phyloP scores from a whole-genome alignment of 2,888 invertebrate genomes.

The Phanerotoma sp. region DNA sequence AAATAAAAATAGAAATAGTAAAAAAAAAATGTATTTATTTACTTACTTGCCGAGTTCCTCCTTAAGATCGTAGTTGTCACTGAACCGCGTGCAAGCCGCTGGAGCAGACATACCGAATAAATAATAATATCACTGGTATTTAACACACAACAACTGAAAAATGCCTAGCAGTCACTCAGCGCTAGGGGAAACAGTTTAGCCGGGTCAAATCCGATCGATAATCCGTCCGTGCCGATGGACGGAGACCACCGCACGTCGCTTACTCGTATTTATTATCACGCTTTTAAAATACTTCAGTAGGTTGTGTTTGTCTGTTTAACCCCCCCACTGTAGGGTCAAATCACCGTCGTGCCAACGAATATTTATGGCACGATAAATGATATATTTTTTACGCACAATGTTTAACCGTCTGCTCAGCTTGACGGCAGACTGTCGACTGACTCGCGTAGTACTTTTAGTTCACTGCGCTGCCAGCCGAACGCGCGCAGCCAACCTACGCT shows the following conservation, averaged over 20 bases:
- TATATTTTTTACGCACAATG: conserved; percentile 25
- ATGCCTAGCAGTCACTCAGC: not conserved
- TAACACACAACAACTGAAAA: conserved; percentile 2
- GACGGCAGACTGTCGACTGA: conserved; percentile 56
- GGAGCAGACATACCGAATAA: conserved; percentile 77
- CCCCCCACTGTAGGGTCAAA: not conserved
- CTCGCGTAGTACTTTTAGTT: conserved; percentile 50
- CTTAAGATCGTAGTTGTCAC: conserved; percentile 99
- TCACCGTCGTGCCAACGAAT: conserved; percentile 29
- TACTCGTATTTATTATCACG: conserved; percentile 5
- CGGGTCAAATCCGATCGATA: conserved; percentile 55
- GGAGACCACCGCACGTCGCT: not conserved
- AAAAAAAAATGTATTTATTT: not conserved
- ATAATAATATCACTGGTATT: conserved; percentile 24
- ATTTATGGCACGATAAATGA: conserved; percentile 26
- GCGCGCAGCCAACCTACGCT: conserved; percentile 39
- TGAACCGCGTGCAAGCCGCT: conserved; percentile 94
- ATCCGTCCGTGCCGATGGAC: conserved; percentile 22
- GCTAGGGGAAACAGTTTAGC: conserved; percentile 39
- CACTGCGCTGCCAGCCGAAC: conserved; percentile 10
- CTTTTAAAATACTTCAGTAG: not conserved
- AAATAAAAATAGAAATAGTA: too few relatives aligned
- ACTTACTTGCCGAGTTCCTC: conserved; percentile 99
- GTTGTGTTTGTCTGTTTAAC: not conserved
- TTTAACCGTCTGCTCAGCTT: conserved; percentile 47